Conservation (phyloP, 2,888 invertebrate species). For the Stenotaenia linearis region DNA sequence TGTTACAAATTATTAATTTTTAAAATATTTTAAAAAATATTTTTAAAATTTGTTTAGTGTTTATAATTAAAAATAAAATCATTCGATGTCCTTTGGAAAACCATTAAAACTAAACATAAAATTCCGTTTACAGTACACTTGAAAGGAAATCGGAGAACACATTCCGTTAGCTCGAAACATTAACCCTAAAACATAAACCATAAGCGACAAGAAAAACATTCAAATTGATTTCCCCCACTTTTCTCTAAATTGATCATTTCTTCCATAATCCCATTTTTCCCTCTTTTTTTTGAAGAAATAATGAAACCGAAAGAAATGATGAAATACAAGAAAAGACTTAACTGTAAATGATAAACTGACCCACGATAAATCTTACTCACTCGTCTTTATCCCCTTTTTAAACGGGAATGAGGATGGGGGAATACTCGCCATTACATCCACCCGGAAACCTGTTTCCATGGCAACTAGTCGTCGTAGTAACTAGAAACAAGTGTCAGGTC, state of each 20-base stretch:
- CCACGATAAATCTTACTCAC: not conserved
- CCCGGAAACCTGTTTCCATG: slow-evolving; percentile 8
- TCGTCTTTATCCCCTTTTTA: not conserved
- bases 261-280: not conserved
- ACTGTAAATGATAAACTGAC: not conserved
- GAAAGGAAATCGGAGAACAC: not conserved
- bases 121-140: not conserved
- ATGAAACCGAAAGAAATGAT: not conserved
- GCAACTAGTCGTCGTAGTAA: not conserved
- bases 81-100: not conserved
- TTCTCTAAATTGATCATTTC: not conserved
- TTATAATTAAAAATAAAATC: no score
- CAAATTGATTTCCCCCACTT: not conserved
- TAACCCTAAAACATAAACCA: not conserved
- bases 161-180: not conserved
- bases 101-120: not conserved
- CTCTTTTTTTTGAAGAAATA: not conserved
- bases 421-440: not conserved
- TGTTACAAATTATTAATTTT: no score
- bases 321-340: not conserved
- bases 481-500: not conserved
- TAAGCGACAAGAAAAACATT: no score
- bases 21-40: no score
- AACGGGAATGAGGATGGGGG: not conserved
- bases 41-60: no score